Evolutionary conservation across 2,113 vertebrate species (phyloP).

Genomic region (Athene cunicularia): DNA sequence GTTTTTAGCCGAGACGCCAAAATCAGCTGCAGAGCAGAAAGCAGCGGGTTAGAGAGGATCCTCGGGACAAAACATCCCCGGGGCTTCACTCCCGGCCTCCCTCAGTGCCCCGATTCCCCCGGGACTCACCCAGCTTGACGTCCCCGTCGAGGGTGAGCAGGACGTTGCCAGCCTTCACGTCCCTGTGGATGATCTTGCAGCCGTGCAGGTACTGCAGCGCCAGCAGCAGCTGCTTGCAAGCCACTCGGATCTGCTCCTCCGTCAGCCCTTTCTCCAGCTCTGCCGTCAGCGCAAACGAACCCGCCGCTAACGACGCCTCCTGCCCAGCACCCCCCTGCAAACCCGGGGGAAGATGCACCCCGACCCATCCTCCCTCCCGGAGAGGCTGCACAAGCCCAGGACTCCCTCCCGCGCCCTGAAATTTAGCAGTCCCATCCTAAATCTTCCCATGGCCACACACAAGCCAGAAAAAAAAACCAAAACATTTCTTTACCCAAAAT

Average conservation of each 20-base stretch:
- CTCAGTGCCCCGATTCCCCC: too few relatives aligned
- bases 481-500: conserved; percentile 69
- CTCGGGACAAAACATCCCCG: not conserved
- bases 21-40: conserved; percentile 64
- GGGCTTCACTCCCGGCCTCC: not conserved
- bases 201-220: conserved; percentile 71
- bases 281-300: not conserved
- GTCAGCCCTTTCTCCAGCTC: conserved; percentile 74
- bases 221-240: conserved; percentile 73
- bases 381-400: not conserved
- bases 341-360: not conserved
- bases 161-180: conserved; percentile 76
- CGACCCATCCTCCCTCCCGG: not conserved
- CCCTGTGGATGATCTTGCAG: conserved; percentile 75
- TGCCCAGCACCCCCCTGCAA: not conserved
- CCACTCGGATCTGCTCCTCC: conserved; percentile 73
- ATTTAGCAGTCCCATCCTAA: not conserved
- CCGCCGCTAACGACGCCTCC: not conserved
- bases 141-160: conserved; percentile 74
- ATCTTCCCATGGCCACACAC: fast-evolving
- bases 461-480: not conserved
- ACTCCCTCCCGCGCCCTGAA: fast-evolving
- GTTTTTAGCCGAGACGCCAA: conserved; percentile 78
- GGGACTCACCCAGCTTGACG: conserved; percentile 71
- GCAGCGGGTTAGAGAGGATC: fast-evolving